These are phyloP conservation scores for Drosophila subsilvestris DNA, from an alignment of 2,888 invertebrate genomes.

Conservation along the genomic window DNA sequence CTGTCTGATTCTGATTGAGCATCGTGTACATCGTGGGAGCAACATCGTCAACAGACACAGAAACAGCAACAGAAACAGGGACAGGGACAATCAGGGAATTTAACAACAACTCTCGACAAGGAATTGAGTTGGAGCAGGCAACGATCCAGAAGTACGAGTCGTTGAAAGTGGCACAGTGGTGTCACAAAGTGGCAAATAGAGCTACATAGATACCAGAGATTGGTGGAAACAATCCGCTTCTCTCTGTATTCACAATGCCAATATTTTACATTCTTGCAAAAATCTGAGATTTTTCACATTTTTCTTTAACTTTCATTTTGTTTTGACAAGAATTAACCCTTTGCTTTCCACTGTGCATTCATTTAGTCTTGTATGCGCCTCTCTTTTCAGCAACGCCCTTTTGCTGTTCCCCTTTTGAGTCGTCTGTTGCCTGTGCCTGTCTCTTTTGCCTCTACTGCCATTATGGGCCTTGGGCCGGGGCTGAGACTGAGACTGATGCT, in stretches of 20 bases:
- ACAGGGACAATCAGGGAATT: conserved; percentile 11
- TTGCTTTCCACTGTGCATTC: conserved; percentile 23
- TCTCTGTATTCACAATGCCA: neutral
- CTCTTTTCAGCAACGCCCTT: conserved; percentile 46
- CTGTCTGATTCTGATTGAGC: conserved; percentile 50
- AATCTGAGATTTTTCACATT: no score
- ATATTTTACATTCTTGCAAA: neutral
- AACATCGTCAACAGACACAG: conserved; percentile 28
- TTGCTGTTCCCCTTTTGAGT: conserved; percentile 52
- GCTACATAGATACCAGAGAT: no score
- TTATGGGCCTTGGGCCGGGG: neutral
- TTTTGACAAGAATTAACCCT: neutral
- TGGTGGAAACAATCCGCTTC: neutral
- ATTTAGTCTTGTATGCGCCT: neutral
- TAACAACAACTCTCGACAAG: conserved; percentile 19
- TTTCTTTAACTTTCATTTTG: neutral
- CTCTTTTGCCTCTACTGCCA: conserved; percentile 13
- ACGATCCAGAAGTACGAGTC: neutral
- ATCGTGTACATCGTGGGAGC: conserved; percentile 30
- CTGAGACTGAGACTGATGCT: conserved; percentile 25
- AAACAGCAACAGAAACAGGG: conserved; percentile 25
- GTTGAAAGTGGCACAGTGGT: conserved; percentile 20
- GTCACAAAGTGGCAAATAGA: neutral
- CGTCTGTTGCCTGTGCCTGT: conserved; percentile 29
- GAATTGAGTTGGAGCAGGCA: conserved; percentile 10